phyloP scores from a whole-genome alignment of 2,113 vertebrate genomes.

The Eptesicus fuscus region DNA sequence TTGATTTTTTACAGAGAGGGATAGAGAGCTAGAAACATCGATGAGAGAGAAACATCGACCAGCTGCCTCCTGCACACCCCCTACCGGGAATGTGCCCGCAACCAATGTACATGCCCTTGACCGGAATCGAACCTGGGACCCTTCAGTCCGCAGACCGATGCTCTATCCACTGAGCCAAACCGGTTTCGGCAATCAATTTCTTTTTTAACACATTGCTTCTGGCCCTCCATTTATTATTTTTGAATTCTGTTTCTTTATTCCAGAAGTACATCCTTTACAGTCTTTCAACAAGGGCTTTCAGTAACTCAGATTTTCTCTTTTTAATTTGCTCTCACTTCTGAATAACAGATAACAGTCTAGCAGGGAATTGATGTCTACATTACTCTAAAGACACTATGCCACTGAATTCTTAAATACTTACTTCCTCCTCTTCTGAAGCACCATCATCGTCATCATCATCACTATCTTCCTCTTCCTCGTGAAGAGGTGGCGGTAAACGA shows the following conservation, averaged over 20 bases:
- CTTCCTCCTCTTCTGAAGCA: conserved; percentile 80
- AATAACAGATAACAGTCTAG: not conserved
- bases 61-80: no score
- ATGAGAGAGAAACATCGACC: no score
- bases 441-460: conserved; percentile 76
- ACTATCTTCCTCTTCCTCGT: conserved; percentile 79
- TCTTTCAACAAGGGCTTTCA: not conserved
- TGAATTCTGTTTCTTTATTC: not conserved
- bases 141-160: no score
- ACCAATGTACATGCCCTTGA: no score
- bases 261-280: not conserved
- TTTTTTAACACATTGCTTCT: not conserved
- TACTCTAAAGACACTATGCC: not conserved
- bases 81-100: no score
- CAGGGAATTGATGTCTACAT: not conserved
- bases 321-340: not conserved
- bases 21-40: no score
- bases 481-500: conserved; percentile 85
- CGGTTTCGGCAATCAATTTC: not conserved
- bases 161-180: no score
- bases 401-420: conserved; percentile 78
- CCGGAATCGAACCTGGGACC: no score
- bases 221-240: not conserved
- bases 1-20: no score
- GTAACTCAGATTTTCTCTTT: not conserved